Evolutionary conservation across 2,797 vertebrate species (phyloP).

Genomic region (Odontamblyopus lacepedii): DNA sequence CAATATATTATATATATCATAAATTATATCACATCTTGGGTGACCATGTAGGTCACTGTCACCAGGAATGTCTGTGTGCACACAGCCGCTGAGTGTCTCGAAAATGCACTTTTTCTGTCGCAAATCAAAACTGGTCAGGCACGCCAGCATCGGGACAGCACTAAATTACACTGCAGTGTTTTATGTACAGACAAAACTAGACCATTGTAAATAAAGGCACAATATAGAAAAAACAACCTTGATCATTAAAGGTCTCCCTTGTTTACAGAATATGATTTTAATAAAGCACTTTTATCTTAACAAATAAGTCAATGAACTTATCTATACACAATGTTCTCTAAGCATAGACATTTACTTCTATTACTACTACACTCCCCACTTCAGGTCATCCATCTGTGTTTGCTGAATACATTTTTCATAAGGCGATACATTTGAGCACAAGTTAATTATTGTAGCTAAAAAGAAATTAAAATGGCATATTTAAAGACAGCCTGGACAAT

Average conservation of each 20-base stretch:
- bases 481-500: slow-evolving; percentile 40
- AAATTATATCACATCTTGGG: slow-evolving; percentile 99
- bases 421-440: slow-evolving; percentile 42
- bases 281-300: slow-evolving; percentile 36
- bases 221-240: not conserved
- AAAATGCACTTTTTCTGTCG: slow-evolving; percentile 82
- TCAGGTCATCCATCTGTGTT: slow-evolving; percentile 48
- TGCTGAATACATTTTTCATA: slow-evolving; percentile 46
- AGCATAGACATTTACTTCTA: not conserved
- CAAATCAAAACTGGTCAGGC: slow-evolving; percentile 66
- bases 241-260: slow-evolving; percentile 31
- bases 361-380: not conserved
- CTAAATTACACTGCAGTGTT: not conserved
- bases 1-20: slow-evolving; percentile 99
- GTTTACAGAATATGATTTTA: slow-evolving; percentile 44
- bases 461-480: slow-evolving; percentile 51
- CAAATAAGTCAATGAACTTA: not conserved
- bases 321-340: not conserved
- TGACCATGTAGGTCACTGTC: slow-evolving; percentile 99
- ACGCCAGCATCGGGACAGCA: not conserved
- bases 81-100: slow-evolving; percentile 74
- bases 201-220: not conserved
- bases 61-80: slow-evolving; percentile 87
- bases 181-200: slow-evolving; percentile 1
- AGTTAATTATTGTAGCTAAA: slow-evolving; percentile 59